phyloP scores from a whole-genome alignment of 2,113 vertebrate genomes.

The Euleptes europaea region DNA sequence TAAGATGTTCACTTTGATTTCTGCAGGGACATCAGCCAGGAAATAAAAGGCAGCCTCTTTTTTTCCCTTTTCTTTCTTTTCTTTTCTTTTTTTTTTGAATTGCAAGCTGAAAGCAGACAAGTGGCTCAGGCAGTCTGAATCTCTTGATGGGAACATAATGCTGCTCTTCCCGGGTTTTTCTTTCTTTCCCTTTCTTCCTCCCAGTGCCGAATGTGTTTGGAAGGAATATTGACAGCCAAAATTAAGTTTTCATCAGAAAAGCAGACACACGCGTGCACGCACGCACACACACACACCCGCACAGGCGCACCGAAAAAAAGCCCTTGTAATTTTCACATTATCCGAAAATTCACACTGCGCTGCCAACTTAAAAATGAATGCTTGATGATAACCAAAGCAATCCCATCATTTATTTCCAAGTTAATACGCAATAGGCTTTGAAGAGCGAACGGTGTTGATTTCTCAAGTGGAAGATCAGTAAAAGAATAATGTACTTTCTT shows the following conservation, averaged over 20 bases:
- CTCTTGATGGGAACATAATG: background rate
- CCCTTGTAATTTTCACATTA: conserved; percentile 46
- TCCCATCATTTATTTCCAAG: conserved; percentile 73
- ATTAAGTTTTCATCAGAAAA: conserved; percentile 50
- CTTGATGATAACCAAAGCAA: conserved; percentile 83
- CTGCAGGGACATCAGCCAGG: background rate
- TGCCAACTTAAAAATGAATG: conserved; percentile 84
- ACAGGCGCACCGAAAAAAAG: background rate
- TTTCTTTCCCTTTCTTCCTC: background rate
- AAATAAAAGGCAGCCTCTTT: background rate
- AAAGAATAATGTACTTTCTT: conserved; percentile 51
- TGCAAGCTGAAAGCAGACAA: background rate
- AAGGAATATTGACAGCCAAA: conserved; percentile 36
- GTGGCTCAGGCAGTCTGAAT: background rate
- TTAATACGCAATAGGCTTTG: conserved; percentile 70
- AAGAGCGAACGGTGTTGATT: conserved; percentile 82
- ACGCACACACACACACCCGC: too few relatives aligned
- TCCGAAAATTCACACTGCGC: conserved; percentile 77
- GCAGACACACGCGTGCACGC: background rate
- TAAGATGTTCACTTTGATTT: conserved; percentile 43
- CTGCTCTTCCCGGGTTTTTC: background rate
- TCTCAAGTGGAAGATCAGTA: conserved; percentile 75
- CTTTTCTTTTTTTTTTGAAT: background rate
- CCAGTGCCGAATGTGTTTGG: background rate
- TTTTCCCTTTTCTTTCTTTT: background rate